Conservation (phyloP, 2,797 vertebrate genomes). For the Myotis findleyi region DNA sequence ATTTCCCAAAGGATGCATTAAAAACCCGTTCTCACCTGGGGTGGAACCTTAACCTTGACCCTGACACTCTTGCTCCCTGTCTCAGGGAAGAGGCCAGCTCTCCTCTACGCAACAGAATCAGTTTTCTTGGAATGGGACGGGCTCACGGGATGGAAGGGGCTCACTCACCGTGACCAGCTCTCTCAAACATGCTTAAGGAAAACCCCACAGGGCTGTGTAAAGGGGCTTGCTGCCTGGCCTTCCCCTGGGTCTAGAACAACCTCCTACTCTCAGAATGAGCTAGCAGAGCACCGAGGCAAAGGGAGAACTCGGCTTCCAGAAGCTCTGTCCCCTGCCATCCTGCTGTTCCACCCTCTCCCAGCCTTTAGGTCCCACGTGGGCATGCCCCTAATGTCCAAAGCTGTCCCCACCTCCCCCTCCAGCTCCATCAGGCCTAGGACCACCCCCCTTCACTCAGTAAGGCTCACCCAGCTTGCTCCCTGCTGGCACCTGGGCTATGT, state of each 20-base stretch:
- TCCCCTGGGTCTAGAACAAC: background rate
- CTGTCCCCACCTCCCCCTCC: background rate
- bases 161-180: background rate
- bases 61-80: background rate
- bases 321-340: background rate
- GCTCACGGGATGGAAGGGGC: background rate
- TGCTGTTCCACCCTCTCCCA: background rate
- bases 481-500: too few species aligned
- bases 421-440: background rate
- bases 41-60: background rate
- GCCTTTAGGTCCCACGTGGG: background rate
- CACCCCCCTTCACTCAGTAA: background rate
- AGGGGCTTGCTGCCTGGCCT: background rate
- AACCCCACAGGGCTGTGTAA: background rate
- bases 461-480: background rate
- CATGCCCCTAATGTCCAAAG: fast-evolving
- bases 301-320: background rate
- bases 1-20: background rate
- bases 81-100: background rate
- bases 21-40: background rate
- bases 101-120: background rate
- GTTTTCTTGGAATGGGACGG: background rate
- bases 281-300: background rate
- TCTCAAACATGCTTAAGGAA: background rate
- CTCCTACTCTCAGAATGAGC: background rate